Conservation (phyloP, 2,888 invertebrate genomes). For the Vesta saturnalis region DNA sequence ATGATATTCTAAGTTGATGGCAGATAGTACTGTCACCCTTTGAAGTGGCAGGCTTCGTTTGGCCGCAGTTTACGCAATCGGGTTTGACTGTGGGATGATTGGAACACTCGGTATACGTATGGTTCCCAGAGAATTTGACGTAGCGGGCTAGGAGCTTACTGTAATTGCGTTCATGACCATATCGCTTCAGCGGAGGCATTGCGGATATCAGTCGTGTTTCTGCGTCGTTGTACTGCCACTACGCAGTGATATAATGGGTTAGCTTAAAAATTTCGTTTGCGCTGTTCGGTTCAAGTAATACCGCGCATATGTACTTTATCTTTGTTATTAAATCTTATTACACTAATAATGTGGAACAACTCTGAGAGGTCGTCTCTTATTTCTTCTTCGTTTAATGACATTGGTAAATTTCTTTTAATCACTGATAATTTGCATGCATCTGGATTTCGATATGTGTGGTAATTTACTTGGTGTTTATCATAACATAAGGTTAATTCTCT, state of each 20-base stretch:
- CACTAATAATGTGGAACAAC: no score
- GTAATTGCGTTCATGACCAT: conserved; percentile 4
- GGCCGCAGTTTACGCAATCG: conserved; percentile 8
- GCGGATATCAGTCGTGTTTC: conserved; percentile 7
- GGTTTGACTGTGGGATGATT: conserved; percentile 4
- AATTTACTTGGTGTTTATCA: no score
- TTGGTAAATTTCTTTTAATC: no score
- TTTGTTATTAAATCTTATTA: conserved; percentile 11
- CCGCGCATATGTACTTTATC: conserved; percentile 11
- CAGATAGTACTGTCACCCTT: background rate
- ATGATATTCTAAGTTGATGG: no score
- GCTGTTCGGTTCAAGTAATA: background rate
- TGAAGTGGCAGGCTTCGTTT: conserved; percentile 6
- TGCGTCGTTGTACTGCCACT: no score
- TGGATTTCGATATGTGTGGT: no score
- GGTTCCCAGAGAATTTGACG: conserved; percentile 7
- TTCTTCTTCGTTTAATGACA: no score
- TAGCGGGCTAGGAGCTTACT: conserved; percentile 2
- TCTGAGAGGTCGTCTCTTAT: no score
- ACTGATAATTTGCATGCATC: no score
- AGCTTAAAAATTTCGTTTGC: conserved; percentile 12
- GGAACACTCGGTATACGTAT: conserved; percentile 9
- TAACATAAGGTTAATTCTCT: no score
- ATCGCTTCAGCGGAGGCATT: no score
- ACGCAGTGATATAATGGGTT: conserved; percentile 2